Percentiles rank a stretch among this genome's conserved stretches.
These are phyloP conservation scores for Helogale parvula DNA, from an alignment of 2,113 vertebrate genomes.

Conservation along the genomic window DNA sequence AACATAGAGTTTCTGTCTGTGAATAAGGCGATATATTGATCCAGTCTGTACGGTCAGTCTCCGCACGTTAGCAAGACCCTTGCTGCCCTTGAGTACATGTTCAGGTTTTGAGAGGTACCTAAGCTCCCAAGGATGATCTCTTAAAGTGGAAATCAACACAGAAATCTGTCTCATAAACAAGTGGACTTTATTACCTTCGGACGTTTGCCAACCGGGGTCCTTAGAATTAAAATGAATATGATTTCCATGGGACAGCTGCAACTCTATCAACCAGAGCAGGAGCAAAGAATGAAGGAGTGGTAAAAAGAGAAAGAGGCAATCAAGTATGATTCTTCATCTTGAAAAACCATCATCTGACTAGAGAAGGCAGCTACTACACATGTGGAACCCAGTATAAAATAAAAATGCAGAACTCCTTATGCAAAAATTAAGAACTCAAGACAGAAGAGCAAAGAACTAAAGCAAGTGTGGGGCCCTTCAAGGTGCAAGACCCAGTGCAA, in stretches of 20 bases:
- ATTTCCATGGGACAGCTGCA: background rate
- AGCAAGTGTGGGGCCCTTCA: background rate
- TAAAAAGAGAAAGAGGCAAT: background rate
- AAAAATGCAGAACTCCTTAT: background rate
- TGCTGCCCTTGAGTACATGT: background rate
- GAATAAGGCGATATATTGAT: background rate
- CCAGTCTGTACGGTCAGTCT: background rate
- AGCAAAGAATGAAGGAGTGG: background rate
- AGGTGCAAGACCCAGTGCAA: background rate
- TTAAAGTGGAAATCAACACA: conserved; percentile 18
- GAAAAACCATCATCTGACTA: background rate
- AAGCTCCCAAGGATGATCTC: background rate
- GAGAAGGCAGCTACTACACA: background rate
- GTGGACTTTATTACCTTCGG: background rate
- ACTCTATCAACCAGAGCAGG: background rate
- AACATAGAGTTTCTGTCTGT: background rate
- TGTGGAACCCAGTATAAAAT: background rate
- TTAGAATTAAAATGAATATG: background rate
- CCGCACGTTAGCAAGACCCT: background rate
- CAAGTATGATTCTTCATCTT: background rate
- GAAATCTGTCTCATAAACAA: background rate
- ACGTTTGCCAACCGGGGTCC: background rate
- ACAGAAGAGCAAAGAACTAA: background rate
- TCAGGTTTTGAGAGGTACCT: background rate
- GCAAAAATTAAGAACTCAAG: background rate